Conservation (phyloP, 2,797 vertebrate genomes). For the Glossophaga mutica region DNA sequence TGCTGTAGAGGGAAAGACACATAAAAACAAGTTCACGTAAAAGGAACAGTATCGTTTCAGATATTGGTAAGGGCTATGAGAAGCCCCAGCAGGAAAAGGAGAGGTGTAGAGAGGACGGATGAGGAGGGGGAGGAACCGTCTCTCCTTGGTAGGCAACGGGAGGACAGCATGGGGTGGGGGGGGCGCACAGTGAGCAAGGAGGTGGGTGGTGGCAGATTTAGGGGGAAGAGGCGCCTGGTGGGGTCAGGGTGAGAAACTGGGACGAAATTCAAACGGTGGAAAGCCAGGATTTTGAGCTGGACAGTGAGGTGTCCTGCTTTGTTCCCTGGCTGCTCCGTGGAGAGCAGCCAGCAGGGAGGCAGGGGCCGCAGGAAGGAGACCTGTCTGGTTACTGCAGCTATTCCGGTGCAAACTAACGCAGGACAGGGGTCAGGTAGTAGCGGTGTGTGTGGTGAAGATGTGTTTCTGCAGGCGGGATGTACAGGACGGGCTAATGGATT, state of each 20-base stretch:
- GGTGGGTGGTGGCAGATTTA: rapidly evolving
- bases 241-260: neutral
- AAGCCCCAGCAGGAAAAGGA: neutral
- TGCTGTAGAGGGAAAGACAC: neutral
- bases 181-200: neutral
- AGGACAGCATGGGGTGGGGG: neutral
- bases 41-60: neutral
- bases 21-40: neutral
- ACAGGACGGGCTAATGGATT: no score
- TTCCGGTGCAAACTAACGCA: neutral
- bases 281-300: neutral
- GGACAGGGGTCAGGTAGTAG: neutral
- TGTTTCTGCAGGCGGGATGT: neutral
- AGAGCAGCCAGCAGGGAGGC: neutral
- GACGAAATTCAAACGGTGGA: neutral
- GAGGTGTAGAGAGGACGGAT: neutral
- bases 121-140: no score
- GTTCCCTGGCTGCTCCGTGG: neutral
- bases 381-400: neutral
- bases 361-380: neutral
- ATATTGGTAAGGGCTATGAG: neutral
- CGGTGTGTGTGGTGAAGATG: neutral
- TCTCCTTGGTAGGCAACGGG: neutral
- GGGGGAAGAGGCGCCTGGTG: neutral
- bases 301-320: neutral